Percentiles rank a stretch among this genome's conserved stretches.
These are phyloP conservation scores for Equus przewalskii DNA, from an alignment of 2,113 vertebrate species.

Conservation along the genomic window DNA sequence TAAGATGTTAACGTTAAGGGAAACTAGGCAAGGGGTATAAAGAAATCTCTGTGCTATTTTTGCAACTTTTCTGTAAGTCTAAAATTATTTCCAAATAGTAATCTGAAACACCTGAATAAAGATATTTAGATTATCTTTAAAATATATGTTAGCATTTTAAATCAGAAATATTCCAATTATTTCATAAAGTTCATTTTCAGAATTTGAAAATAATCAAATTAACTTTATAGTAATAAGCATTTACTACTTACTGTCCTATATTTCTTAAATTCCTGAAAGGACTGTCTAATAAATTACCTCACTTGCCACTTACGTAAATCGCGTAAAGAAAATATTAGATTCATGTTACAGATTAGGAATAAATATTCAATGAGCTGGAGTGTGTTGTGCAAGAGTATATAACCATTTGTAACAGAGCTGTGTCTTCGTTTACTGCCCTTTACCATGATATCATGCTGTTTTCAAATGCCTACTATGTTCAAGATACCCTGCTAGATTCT, in stretches of 20 bases:
- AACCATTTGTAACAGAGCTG: neutral
- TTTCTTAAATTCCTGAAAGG: neutral
- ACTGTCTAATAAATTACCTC: neutral
- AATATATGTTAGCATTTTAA: neutral
- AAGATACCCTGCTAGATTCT: neutral
- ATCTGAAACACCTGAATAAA: neutral
- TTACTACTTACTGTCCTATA: neutral
- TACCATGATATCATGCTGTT: neutral
- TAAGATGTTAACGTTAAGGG: neutral
- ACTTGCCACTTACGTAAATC: neutral
- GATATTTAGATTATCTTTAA: neutral
- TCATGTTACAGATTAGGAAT: neutral
- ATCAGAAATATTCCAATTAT: neutral
- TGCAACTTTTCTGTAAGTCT: neutral
- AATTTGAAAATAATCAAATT: neutral
- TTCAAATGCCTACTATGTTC: neutral
- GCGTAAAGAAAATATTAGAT: neutral
- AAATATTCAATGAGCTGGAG: neutral
- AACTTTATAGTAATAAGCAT: neutral
- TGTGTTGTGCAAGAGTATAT: neutral
- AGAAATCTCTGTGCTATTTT: neutral
- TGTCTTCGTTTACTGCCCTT: neutral
- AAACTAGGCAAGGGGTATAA: neutral
- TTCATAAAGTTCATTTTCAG: neutral
- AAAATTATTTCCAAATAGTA: neutral